Evolutionary conservation across 1,140 invertebrate species (phyloP).

Genomic region (Hyles euphorbiae): DNA sequence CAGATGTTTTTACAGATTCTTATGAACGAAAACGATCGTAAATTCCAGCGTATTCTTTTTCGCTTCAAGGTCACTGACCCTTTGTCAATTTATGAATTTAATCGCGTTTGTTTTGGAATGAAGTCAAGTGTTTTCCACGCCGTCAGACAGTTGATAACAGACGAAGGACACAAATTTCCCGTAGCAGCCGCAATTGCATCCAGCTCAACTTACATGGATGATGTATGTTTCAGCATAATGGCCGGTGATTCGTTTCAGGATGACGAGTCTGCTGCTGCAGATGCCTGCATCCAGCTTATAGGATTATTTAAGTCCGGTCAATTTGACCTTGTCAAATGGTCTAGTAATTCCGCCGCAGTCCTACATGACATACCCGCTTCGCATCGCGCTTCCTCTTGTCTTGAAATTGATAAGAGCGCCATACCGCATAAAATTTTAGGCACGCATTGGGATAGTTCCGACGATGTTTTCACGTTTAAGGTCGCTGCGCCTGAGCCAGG

Average conservation of each 20-base stretch:
- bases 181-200: neutral
- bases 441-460: slow-evolving; percentile 10
- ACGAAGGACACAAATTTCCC: neutral
- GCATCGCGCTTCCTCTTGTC: slow-evolving; percentile 1
- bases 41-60: slow-evolving; percentile 14
- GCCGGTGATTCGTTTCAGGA: neutral
- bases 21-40: slow-evolving; percentile 12
- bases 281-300: slow-evolving; percentile 12
- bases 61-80: slow-evolving; percentile 9
- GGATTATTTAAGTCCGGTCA: slow-evolving; percentile 11
- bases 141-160: neutral
- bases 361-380: slow-evolving; percentile 14
- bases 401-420: slow-evolving; percentile 13
- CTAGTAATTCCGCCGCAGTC: slow-evolving; percentile 9
- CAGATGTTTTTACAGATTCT: slow-evolving; percentile 19
- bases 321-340: slow-evolving; percentile 19
- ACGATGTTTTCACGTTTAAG: slow-evolving; percentile 12
- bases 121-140: neutral
- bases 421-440: slow-evolving; percentile 16
- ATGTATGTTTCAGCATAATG: too few relatives aligned
- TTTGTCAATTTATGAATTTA: slow-evolving; percentile 11
- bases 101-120: slow-evolving; percentile 9
- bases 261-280: neutral
- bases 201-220: too few relatives aligned
- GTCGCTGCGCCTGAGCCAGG: neutral